Evolutionary conservation across 2,888 invertebrate genomes (phyloP).

Genomic region (Agrotis exclamationis): DNA sequence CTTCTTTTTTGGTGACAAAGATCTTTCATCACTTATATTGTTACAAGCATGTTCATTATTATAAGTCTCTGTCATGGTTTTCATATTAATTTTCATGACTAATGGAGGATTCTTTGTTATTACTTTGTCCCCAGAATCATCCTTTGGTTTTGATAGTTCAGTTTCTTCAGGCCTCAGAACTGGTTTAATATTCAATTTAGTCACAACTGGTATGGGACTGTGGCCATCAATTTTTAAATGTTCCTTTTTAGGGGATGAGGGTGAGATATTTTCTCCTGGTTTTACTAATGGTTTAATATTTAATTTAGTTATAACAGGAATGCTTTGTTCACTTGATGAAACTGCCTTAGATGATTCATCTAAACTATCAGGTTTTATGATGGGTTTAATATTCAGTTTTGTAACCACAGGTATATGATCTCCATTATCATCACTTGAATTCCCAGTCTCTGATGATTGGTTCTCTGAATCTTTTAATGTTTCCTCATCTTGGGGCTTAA

Average conservation of each 20-base stretch:
- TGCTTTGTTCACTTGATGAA: slow-evolving; percentile 74
- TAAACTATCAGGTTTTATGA: slow-evolving; percentile 82
- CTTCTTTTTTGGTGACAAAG: slow-evolving; percentile 77
- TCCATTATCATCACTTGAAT: slow-evolving; percentile 87
- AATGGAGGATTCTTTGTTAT: slow-evolving; percentile 82
- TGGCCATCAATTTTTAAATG: slow-evolving; percentile 72
- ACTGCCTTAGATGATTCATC: slow-evolving; percentile 73
- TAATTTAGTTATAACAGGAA: slow-evolving; percentile 85
- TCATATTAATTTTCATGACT: slow-evolving; percentile 88
- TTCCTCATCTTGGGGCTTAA: slow-evolving; percentile 86
- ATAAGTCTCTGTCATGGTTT: slow-evolving; percentile 78
- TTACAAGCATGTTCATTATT: slow-evolving; percentile 75
- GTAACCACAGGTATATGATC: slow-evolving; percentile 88
- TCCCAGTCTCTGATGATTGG: slow-evolving; percentile 87
- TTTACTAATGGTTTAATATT: slow-evolving; percentile 86
- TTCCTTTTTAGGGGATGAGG: slow-evolving; percentile 84
- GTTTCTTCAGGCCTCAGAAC: slow-evolving; percentile 85
- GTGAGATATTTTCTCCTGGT: slow-evolving; percentile 77
- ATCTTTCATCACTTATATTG: slow-evolving; percentile 80
- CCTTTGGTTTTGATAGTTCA: slow-evolving; percentile 70
- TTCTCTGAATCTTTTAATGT: slow-evolving; percentile 84
- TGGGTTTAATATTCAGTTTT: slow-evolving; percentile 92
- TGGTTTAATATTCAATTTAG: slow-evolving; percentile 89
- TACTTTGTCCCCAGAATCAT: slow-evolving; percentile 74
- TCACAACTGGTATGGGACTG: slow-evolving; percentile 80